phyloP scores from a whole-genome alignment of 37 sponge, comb jelly and placozoan species.

The Diacarnus erythraeanus region DNA sequence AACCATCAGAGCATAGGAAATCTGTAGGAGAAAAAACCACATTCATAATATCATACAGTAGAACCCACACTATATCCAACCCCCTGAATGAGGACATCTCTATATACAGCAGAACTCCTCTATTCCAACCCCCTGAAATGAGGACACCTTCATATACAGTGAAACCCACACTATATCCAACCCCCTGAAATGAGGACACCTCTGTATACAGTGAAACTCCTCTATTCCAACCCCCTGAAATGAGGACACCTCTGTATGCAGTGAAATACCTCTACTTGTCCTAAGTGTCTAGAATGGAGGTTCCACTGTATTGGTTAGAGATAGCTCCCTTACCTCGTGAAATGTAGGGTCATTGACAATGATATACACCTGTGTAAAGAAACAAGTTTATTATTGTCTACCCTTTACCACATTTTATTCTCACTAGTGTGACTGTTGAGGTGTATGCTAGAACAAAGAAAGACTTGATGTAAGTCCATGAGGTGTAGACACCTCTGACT shows the following conservation, averaged over 20 bases:
- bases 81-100: no score
- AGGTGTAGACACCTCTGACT: neutral
- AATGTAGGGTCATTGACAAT: conserved; percentile 48
- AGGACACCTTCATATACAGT: no score
- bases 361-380: conserved; percentile 23
- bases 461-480: conserved; percentile 19
- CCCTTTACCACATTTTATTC: neutral
- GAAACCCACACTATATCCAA: no score
- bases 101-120: no score
- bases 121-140: no score
- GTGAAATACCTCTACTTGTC: no score
- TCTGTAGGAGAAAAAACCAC: neutral
- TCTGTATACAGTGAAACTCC: no score
- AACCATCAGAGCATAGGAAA: conserved; percentile 61
- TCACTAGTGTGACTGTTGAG: conserved; percentile 13
- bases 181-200: no score
- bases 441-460: conserved; percentile 23
- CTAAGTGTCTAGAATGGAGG: no score
- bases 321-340: conserved; percentile 22
- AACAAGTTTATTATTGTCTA: neutral
- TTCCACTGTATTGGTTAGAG: neutral
- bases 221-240: no score
- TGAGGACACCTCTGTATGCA: no score
- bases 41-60: neutral
- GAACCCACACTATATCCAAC: no score